Evolutionary conservation across 92 coral and sea anemone genomes (phyloP).

Genomic region (Paramuricea clavata): DNA sequence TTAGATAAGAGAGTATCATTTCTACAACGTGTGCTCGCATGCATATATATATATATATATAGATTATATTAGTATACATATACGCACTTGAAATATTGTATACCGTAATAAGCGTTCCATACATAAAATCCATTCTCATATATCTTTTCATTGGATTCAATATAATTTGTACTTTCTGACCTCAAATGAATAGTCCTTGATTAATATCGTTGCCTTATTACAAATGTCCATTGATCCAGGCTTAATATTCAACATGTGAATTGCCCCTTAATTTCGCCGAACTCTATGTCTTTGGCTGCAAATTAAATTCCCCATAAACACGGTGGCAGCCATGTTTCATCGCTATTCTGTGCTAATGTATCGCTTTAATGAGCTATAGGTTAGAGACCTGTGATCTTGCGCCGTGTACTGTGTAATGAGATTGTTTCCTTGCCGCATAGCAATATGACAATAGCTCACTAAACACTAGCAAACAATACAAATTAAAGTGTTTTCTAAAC

Average conservation of each 20-base stretch:
- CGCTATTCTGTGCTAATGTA: background rate
- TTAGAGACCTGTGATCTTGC: conserved; percentile 25
- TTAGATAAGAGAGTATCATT: no score
- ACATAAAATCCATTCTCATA: no score
- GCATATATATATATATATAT: no score
- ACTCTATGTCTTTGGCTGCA: background rate
- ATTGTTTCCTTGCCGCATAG: conserved; percentile 16
- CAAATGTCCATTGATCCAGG: background rate
- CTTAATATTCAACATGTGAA: background rate
- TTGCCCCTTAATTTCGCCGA: conserved; percentile 5
- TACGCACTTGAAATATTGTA: no score
- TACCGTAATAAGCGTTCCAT: no score
- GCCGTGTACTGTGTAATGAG: conserved; percentile 16
- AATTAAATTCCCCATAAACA: background rate
- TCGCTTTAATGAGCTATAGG: conserved; percentile 26
- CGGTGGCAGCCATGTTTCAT: background rate
- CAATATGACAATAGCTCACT: conserved; percentile 18
- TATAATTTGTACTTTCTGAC: background rate
- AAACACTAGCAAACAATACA: conserved; percentile 30
- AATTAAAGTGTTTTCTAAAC: conserved; percentile 46
- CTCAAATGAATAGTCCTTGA: background rate
- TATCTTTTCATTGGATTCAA: background rate
- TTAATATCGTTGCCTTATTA: background rate
- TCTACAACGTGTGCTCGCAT: no score
- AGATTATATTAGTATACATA: no score